Evolutionary conservation across 2,113 vertebrate species (phyloP), one percentile per base, ranked within the genome.

Genomic region (Thomomys bottae): DNA sequence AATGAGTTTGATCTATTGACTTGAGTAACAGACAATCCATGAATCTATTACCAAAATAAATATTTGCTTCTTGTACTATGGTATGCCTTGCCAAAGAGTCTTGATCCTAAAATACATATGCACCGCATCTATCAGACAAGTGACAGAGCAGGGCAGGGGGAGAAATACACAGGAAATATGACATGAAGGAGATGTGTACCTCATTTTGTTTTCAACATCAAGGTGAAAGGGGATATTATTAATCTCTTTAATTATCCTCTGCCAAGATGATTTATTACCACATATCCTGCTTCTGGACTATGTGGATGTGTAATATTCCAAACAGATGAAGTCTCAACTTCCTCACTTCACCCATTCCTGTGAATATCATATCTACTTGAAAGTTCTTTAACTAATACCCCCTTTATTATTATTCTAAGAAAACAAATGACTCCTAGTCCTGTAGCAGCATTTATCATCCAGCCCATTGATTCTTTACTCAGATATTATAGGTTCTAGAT

Each of bases 171-270:
- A 72, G 77, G 83, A 83, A 92, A 57, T 85, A 66, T 23, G 42
- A 67, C 49, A 64, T 32, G 82, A 92, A 66, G 73, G 87, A 67
- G 66, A 84, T 40, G 12, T 32, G 64, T 38, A 59, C 34, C 24
- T 72, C 32, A 40, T 80, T 90, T 91, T 78, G 36, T 71, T 92
- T 63, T 77, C 8, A 78, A 20, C 63, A 66, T 88, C 79, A 93
- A 90, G 42, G 84, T 87, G 32, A 90, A 81, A 81, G 38, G 68
- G 34, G 45, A 78, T 81, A 66, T 75, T 95, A 95, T 91, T 91
- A 87, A 82, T 93, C 64, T 90, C 63, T 89, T 93, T 94, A 95
- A 94, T 96, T 92, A 94, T 24, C 21, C 30, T 87, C 68, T 94
- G 89, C 57, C 91, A 87, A 64, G 61, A 80, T 86, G 88, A 93